phyloP scores from a whole-genome alignment of 92 coral and sea anemone species.

The Galaxea fascicularis region DNA sequence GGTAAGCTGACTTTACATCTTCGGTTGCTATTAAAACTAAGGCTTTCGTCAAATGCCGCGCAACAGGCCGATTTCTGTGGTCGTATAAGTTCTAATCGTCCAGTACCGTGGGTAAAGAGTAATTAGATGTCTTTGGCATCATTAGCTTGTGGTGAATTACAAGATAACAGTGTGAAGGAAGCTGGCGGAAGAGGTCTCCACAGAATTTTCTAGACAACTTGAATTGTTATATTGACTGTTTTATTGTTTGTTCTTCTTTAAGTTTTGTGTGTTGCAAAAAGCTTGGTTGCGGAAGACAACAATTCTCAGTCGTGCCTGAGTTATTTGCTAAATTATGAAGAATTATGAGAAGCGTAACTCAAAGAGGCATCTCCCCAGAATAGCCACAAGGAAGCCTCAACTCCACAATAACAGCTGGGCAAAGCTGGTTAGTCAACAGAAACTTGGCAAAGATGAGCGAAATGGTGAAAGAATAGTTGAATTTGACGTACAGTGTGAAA shows the following conservation, averaged over 20 bases:
- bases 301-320: not conserved
- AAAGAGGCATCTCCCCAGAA: constrained; percentile 1
- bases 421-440: constrained; percentile 22
- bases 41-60: too few species aligned
- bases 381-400: constrained; percentile 18
- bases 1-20: too few species aligned
- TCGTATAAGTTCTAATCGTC: too few species aligned
- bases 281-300: not conserved
- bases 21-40: too few species aligned
- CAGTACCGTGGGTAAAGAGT: too few species aligned
- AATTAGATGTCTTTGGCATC: too few species aligned
- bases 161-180: too few species aligned
- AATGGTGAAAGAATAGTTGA: not conserved
- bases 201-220: too few species aligned
- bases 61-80: too few species aligned
- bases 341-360: not conserved
- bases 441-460: not conserved
- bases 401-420: constrained; percentile 32
- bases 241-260: not conserved
- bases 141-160: too few species aligned
- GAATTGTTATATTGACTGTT: not conserved
- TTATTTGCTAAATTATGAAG: not conserved
- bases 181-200: too few species aligned
- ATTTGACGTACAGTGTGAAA: constrained; percentile 1
- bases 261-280: not conserved